Base-by-base conservation (phyloP, 2,888 invertebrate species). In the Gisinianus flammeolus region DNA sequence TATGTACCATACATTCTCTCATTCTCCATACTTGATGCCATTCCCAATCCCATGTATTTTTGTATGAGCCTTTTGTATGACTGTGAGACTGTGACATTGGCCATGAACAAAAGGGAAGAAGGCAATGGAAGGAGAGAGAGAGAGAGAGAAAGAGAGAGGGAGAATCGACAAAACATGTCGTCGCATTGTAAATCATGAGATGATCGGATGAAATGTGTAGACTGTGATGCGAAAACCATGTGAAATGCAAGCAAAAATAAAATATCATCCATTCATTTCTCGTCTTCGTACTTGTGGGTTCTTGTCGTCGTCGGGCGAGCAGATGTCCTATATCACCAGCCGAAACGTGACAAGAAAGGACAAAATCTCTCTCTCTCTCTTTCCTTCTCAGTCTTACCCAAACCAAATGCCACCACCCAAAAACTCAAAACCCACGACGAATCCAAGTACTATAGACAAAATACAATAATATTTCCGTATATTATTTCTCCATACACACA, bases 211-310 rank as follows among this genome's bases (percentile, higher is more conserved):
- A 33, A 69, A 69, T 69, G 69, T 69, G 35, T 22, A n/a, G 69
- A 22, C 69, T 35, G 22, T 19, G 52, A 69, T 69, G 69, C 44
- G 69, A 69, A 69, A 69, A 69, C 69, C 69, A 69, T 69, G 67
- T 67, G 67, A 67, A 67, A 67, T 67, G 69, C 69, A 69, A 69
- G 69, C 44, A 44, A n/a, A 69, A 69, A 69, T 69, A 69, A 69
- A 69, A 69, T 69, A 69, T 69, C 69, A 69, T 35, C 69, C 69
- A 69, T 69, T 69, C 69, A 69, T 69, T 69, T 69, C 52, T 69
- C 69, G 31, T 35, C 69, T 24, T 69, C 26, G 30, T 16, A n/a
- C 52, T 69, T 62, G 62, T 26, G 62, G 44, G 24, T 52, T 52
- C 44, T 69, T 26, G 24, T 33, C 67, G n/a, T n/a, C n/a, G 33